Evolutionary conservation across 2,888 invertebrate species (phyloP).

Genomic region (Pristionchus arcanus): DNA sequence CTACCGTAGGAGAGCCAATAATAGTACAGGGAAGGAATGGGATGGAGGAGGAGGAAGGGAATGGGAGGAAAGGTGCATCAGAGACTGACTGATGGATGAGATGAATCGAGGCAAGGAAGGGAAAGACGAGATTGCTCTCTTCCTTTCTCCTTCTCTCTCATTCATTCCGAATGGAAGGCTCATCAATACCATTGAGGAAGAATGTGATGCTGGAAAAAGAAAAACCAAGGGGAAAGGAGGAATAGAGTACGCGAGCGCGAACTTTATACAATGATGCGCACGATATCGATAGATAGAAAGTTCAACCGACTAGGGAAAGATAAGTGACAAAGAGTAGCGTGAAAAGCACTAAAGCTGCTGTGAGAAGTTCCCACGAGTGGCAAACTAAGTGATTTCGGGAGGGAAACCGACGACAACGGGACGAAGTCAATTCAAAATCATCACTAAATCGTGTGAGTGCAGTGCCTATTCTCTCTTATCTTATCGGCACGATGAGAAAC

Average conservation of each 20-base stretch:
- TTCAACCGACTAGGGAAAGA: neutral
- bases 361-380: neutral
- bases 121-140: conserved; percentile 8
- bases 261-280: neutral
- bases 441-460: neutral
- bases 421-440: neutral
- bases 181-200: neutral
- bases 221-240: neutral
- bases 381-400: neutral
- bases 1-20: neutral
- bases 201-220: neutral
- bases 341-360: neutral
- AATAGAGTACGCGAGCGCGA: neutral
- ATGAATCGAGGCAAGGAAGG: neutral
- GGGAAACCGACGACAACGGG: neutral
- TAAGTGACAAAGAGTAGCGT: neutral
- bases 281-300: neutral
- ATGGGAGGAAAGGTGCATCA: neutral
- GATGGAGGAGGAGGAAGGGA: neutral
- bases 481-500: neutral
- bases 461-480: neutral
- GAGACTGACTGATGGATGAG: conserved; percentile 20
- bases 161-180: neutral
- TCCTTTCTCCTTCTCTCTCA: neutral
- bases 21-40: neutral